Conservation (phyloP, 1,140 invertebrate species). For the Lerema accius region DNA sequence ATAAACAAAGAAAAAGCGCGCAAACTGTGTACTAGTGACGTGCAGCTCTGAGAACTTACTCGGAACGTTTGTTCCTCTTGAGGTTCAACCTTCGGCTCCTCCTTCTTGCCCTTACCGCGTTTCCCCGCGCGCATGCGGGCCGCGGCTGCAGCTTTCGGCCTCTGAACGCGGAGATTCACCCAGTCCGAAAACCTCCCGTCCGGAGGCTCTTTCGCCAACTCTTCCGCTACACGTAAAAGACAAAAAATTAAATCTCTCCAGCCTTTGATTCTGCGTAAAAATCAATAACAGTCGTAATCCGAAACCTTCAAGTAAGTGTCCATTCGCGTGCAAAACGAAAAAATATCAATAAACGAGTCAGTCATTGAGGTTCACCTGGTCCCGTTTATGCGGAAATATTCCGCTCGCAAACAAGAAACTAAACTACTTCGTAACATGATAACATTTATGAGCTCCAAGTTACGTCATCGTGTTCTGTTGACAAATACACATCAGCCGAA, state of each 20-base stretch:
- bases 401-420: slow-evolving; percentile 37
- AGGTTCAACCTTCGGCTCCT: slow-evolving; percentile 39
- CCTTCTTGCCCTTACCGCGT: slow-evolving; percentile 58
- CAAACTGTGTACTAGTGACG: slow-evolving; percentile 29
- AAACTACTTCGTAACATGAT: slow-evolving; percentile 59
- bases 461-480: slow-evolving; percentile 42
- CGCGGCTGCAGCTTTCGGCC: slow-evolving; percentile 53
- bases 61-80: slow-evolving; percentile 58
- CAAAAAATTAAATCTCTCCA: slow-evolving; percentile 9
- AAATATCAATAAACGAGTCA: slow-evolving; percentile 26
- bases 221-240: slow-evolving; percentile 59
- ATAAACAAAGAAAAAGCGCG: slow-evolving; percentile 38
- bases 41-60: slow-evolving; percentile 55
- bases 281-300: background rate
- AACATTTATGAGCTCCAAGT: slow-evolving; percentile 45
- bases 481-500: slow-evolving; percentile 39
- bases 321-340: slow-evolving; percentile 35
- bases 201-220: slow-evolving; percentile 73
- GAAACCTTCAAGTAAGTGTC: slow-evolving; percentile 8
- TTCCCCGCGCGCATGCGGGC: slow-evolving; percentile 66
- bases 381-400: slow-evolving; percentile 28
- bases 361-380: slow-evolving; percentile 2
- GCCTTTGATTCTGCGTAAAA: background rate
- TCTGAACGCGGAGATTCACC: slow-evolving; percentile 68
- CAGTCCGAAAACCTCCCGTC: slow-evolving; percentile 74